A percentile compares a stretch with the other conserved stretches of the same genome.
Conservation (phyloP, 1,140 invertebrate genomes). For the Atta texana region DNA sequence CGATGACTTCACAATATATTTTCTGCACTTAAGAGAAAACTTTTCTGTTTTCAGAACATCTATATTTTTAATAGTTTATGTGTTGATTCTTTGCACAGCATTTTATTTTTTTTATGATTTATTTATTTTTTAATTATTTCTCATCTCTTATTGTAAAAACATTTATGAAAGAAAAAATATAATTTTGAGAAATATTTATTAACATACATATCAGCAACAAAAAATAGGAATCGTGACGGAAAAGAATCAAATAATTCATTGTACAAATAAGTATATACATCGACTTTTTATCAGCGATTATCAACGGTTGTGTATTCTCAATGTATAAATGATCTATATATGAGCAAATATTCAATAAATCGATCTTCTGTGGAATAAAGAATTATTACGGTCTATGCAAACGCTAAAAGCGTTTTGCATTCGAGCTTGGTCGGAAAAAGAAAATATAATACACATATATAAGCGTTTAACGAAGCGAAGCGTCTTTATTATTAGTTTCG, state of each 20-base stretch:
- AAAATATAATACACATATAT: background rate
- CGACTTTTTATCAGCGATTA: background rate
- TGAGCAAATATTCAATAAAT: background rate
- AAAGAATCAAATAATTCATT: background rate
- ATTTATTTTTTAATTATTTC: background rate
- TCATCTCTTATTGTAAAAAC: background rate
- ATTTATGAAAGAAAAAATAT: slow-evolving; percentile 2
- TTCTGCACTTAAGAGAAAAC: background rate
- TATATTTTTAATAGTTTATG: background rate
- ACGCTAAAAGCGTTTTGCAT: background rate
- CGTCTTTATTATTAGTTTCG: slow-evolving; percentile 62
- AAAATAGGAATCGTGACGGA: background rate
- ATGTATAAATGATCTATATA: slow-evolving; percentile 27
- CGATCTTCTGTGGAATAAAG: background rate
- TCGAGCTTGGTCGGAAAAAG: background rate
- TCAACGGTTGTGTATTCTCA: slow-evolving; percentile 10
- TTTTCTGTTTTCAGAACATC: background rate
- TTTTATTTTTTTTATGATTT: background rate
- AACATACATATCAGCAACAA: background rate
- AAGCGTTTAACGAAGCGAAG: slow-evolving; percentile 42
- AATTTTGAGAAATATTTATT: slow-evolving; percentile 1
- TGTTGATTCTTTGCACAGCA: background rate
- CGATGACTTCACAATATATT: background rate
- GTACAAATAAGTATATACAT: background rate
- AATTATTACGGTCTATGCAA: background rate